A percentile compares a stretch with the other conserved stretches of the same genome.
Conservation (phyloP, 2,113 vertebrate genomes). For the Sterna hirundo region DNA sequence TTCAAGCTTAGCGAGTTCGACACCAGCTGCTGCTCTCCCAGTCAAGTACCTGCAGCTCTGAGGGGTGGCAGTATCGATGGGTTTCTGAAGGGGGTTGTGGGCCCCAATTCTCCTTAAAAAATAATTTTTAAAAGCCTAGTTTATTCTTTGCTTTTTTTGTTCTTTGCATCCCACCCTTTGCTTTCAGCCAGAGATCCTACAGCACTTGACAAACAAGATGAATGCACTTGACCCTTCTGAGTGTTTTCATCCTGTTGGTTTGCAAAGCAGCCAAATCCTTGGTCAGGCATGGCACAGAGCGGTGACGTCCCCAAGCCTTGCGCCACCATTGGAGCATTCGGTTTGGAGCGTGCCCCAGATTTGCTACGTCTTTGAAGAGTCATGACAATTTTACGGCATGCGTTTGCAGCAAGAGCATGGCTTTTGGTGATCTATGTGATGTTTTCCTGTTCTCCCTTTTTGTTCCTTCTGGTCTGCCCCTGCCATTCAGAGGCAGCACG, state of each 20-base stretch:
- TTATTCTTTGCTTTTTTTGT: background rate
- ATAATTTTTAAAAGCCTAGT: background rate
- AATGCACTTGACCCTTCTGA: conserved; percentile 32
- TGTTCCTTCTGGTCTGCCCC: background rate
- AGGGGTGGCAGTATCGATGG: background rate
- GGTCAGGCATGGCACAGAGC: rapidly evolving
- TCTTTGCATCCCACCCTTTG: background rate
- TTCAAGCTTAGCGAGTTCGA: rapidly evolving
- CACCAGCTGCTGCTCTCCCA: background rate
- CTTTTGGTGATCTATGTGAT: background rate
- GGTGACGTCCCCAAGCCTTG: background rate
- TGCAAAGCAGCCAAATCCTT: background rate
- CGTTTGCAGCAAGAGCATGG: background rate
- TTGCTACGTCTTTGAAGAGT: background rate
- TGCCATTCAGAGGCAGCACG: background rate
- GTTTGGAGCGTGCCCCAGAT: background rate
- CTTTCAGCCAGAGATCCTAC: background rate
- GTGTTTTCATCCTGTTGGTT: background rate
- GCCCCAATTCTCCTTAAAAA: background rate
- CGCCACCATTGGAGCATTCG: rapidly evolving
- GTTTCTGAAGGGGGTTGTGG: background rate
- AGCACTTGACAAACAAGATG: conserved; percentile 3
- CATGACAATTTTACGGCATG: background rate
- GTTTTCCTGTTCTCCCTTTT: background rate
- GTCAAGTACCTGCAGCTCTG: background rate